Evolutionary conservation across 2,888 invertebrate species (phyloP).

Genomic region (Acrocyrtus sp.): DNA sequence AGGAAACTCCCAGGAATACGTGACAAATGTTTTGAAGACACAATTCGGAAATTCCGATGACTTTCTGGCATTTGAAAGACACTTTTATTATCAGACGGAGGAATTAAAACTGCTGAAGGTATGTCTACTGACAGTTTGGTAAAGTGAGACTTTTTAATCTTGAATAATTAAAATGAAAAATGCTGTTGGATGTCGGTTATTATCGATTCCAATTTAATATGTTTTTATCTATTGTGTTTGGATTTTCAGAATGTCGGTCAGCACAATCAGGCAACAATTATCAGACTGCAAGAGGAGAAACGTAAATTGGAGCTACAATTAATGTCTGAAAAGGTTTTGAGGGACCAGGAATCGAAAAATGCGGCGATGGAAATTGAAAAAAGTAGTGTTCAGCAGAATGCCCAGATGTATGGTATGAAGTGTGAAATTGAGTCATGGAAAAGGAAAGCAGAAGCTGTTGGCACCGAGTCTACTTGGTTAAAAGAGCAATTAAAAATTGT

Average conservation of each 20-base stretch:
- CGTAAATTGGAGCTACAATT: slow-evolving; percentile 33
- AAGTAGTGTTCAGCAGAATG: slow-evolving; percentile 31
- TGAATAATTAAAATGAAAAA: not conserved
- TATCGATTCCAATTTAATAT: not conserved
- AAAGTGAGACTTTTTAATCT: not conserved
- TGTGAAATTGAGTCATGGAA: slow-evolving; percentile 50
- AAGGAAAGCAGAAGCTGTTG: slow-evolving; percentile 29
- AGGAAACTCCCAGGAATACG: slow-evolving; percentile 4
- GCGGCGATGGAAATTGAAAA: slow-evolving; percentile 33
- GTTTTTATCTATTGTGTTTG: not conserved
- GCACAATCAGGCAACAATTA: slow-evolving; percentile 15
- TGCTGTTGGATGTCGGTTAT: not conserved
- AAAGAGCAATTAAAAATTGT: slow-evolving; percentile 47
- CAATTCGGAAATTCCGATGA: slow-evolving; percentile 45
- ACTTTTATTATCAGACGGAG: slow-evolving; percentile 43
- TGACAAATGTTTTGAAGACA: slow-evolving; percentile 23
- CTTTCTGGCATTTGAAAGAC: slow-evolving; percentile 40
- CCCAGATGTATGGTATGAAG: slow-evolving; percentile 28
- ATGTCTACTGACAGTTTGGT: not conserved
- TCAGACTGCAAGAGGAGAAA: slow-evolving; percentile 45
- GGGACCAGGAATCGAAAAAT: slow-evolving; percentile 36
- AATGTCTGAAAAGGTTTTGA: slow-evolving; percentile 30
- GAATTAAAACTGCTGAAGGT: slow-evolving; percentile 32
- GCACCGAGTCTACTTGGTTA: slow-evolving; percentile 29
- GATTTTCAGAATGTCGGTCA: slow-evolving; percentile 32